Conservation (phyloP, 2,888 invertebrate species). For the Liposcelis brunnea region DNA sequence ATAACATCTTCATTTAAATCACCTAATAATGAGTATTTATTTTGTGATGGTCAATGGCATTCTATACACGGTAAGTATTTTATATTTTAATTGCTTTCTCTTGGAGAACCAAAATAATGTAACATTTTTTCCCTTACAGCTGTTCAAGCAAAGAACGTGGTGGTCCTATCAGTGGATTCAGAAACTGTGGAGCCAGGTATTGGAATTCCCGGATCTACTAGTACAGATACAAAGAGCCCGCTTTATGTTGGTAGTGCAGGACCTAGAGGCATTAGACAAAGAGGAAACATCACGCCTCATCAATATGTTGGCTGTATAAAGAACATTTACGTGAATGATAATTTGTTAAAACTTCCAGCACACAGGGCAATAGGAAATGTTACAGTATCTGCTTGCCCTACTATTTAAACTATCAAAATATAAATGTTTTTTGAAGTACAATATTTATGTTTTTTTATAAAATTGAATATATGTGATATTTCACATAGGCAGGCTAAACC, state of each 20-base stretch:
- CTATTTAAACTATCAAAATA: constrained; percentile 36
- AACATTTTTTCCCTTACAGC: constrained; percentile 31
- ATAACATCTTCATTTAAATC: constrained; percentile 54
- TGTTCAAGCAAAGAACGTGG: constrained; percentile 77
- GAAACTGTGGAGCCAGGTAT: constrained; percentile 54
- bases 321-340: constrained; percentile 46
- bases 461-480: too few relatives aligned
- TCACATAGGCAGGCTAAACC: too few relatives aligned
- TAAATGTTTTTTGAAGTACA: too few relatives aligned
- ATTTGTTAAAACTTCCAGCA: constrained; percentile 30
- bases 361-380: constrained; percentile 53
- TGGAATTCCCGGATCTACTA: constrained; percentile 41
- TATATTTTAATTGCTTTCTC: background rate
- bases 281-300: constrained; percentile 50
- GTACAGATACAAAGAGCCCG: constrained; percentile 67
- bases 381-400: constrained; percentile 61
- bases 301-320: constrained; percentile 68
- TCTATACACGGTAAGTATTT: constrained; percentile 48
- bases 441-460: too few relatives aligned
- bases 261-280: constrained; percentile 27
- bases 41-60: constrained; percentile 96
- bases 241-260: constrained; percentile 72
- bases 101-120: background rate
- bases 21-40: constrained; percentile 38
- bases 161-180: constrained; percentile 73